Evolutionary conservation across 2,888 invertebrate genomes (phyloP).

Genomic region (Synergus umbraculus): DNA sequence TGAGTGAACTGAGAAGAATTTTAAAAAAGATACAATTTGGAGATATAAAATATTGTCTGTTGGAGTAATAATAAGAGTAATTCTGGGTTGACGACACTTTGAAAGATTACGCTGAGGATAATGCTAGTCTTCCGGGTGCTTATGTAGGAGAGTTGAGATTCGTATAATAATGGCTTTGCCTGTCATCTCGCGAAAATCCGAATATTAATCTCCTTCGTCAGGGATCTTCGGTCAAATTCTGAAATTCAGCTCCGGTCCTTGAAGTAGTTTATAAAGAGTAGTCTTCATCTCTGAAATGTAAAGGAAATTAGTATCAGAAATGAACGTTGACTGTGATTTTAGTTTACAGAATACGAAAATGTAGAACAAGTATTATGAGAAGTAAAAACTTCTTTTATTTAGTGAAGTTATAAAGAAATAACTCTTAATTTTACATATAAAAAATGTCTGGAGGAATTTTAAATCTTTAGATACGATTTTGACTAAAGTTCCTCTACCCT

Average conservation of each 20-base stretch:
- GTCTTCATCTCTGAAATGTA: constrained; percentile 4
- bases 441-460: too few relatives aligned
- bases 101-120: constrained; percentile 30
- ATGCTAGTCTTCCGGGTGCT: constrained; percentile 27
- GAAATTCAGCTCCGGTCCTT: constrained; percentile 18
- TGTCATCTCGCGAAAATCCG: constrained; percentile 32
- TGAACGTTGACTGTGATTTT: not conserved
- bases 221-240: constrained; percentile 11
- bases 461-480: too few relatives aligned
- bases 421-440: too few relatives aligned
- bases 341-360: not conserved
- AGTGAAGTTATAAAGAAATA: too few relatives aligned
- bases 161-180: constrained; percentile 21
- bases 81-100: constrained; percentile 1
- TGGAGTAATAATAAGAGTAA: constrained; percentile 5
- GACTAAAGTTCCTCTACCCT: too few relatives aligned
- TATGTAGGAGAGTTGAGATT: constrained; percentile 31
- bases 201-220: constrained; percentile 36
- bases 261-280: not conserved
- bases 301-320: not conserved
- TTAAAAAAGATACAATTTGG: not conserved
- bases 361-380: not conserved
- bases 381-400: not conserved
- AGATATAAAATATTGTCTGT: not conserved
- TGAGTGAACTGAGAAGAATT: too few relatives aligned